Evolutionary conservation across 2,113 vertebrate genomes (phyloP).

Genomic region (Lasiurus borealis): DNA sequence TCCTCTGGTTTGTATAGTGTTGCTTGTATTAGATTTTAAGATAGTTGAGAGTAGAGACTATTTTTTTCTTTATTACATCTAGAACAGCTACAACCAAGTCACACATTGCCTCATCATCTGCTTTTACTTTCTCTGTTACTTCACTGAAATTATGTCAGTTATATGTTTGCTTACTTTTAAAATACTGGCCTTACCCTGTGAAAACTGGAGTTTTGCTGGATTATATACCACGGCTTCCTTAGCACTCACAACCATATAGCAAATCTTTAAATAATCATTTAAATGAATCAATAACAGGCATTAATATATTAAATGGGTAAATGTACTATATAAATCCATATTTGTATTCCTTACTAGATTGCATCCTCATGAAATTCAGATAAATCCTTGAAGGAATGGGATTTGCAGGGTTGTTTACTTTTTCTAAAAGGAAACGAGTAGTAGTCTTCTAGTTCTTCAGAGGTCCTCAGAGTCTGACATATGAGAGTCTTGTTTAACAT

Average conservation of each 20-base stretch:
- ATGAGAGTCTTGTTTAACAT: not conserved
- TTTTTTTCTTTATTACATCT: not conserved
- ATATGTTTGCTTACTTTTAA: not conserved
- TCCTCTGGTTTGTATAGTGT: not conserved
- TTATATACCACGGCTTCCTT: not conserved
- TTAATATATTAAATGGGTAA: not conserved
- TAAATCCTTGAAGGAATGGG: not conserved
- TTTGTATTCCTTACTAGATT: not conserved
- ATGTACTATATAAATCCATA: not conserved
- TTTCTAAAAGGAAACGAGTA: not conserved
- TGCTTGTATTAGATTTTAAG: not conserved
- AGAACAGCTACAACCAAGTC: not conserved
- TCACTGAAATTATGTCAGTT: not conserved
- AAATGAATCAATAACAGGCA: not conserved
- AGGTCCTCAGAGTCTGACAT: not conserved
- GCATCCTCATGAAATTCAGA: not conserved
- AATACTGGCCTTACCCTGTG: not conserved
- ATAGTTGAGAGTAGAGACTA: not conserved
- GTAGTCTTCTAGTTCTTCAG: not conserved
- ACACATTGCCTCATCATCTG: not conserved
- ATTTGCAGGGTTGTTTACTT: not conserved
- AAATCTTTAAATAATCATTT: not conserved
- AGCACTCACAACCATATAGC: not conserved
- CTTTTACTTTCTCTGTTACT: not conserved
- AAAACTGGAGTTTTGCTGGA: not conserved